phyloP scores from a whole-genome alignment of 1,140 invertebrate genomes.

The Onthophagus taurus region DNA sequence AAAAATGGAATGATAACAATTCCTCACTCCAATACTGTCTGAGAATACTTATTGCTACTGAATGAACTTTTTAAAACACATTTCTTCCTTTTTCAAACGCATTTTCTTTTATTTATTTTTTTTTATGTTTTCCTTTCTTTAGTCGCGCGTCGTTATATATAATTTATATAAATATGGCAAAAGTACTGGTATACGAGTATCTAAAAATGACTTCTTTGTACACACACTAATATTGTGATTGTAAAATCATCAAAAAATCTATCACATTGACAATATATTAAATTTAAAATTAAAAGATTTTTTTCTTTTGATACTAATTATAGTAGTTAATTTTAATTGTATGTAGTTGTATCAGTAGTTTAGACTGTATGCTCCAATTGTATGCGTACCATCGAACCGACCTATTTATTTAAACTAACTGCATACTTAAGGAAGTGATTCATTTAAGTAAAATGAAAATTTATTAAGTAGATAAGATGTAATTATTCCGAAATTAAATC shows the following conservation, averaged over 20 bases:
- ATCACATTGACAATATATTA: constrained; percentile 39
- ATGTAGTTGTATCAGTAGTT: too few relatives aligned
- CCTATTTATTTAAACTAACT: too few relatives aligned
- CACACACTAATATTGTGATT: constrained; percentile 38
- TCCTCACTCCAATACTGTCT: constrained; percentile 35
- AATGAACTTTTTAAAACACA: constrained; percentile 21
- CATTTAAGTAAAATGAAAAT: too few relatives aligned
- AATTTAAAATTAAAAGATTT: constrained; percentile 15
- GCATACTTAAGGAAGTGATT: too few relatives aligned
- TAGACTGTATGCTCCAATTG: too few relatives aligned
- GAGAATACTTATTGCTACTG: constrained; percentile 35
- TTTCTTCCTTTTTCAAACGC: not conserved
- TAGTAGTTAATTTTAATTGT: too few relatives aligned
- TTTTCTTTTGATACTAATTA: constrained; percentile 13
- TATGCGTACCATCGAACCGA: too few relatives aligned
- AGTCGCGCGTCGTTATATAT: constrained; percentile 29
- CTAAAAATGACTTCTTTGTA: constrained; percentile 36
- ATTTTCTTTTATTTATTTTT: constrained; percentile 13
- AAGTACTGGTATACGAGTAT: constrained; percentile 39
- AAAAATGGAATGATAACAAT: constrained; percentile 28
- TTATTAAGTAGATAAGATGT: too few relatives aligned
- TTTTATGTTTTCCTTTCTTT: too few relatives aligned
- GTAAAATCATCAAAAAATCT: constrained; percentile 41
- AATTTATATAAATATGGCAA: constrained; percentile 35
- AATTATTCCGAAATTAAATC: too few relatives aligned